Conservation (phyloP, 2,888 invertebrate genomes). For the Cantharis rufa region DNA sequence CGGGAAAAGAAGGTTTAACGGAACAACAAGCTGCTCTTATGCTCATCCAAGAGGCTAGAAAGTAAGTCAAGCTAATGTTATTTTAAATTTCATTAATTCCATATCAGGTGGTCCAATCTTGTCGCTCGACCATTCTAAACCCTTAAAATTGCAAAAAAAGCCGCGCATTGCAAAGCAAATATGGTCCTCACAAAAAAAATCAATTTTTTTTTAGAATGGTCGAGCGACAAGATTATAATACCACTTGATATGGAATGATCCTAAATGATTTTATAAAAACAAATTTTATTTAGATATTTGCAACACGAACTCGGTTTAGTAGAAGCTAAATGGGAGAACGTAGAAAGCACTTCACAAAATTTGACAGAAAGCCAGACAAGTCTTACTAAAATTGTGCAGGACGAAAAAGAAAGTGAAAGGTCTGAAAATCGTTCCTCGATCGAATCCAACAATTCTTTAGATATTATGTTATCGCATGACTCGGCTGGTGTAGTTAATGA, state of each 20-base stretch:
- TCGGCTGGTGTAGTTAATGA: not conserved
- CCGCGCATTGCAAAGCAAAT: too few relatives aligned
- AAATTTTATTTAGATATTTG: constrained; percentile 53
- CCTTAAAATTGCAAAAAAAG: too few relatives aligned
- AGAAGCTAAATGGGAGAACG: constrained; percentile 69
- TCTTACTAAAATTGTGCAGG: not conserved
- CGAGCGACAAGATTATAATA: too few relatives aligned
- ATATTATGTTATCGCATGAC: not conserved
- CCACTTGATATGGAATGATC: too few relatives aligned
- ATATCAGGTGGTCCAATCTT: too few relatives aligned
- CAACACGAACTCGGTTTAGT: constrained; percentile 75
- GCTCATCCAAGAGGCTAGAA: constrained; percentile 78
- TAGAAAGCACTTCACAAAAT: not conserved
- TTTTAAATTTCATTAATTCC: not conserved
- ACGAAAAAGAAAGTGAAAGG: not conserved
- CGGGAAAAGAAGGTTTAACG: constrained; percentile 79
- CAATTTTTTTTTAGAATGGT: too few relatives aligned
- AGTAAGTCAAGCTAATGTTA: constrained; percentile 33
- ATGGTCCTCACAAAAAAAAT: too few relatives aligned
- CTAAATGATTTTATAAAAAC: not conserved
- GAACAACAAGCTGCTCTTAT: constrained; percentile 79
- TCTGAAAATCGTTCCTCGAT: not conserved
- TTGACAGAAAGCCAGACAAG: not conserved
- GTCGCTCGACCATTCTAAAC: too few relatives aligned
- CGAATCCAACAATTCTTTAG: not conserved